Conservation (phyloP, 2,113 vertebrate species). For the Phaethon lepturus region DNA sequence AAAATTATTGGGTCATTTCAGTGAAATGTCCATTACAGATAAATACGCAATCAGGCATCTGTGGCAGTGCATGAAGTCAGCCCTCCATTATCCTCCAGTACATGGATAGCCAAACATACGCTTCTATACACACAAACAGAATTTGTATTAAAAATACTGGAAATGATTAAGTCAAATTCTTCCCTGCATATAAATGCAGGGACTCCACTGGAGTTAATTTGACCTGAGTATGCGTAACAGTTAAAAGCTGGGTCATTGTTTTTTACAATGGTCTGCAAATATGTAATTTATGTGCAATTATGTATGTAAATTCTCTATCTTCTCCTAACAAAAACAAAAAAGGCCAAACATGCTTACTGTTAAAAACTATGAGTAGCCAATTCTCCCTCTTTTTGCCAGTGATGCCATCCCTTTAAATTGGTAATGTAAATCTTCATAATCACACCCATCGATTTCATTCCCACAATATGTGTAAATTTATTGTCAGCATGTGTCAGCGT, state of each 20-base stretch:
- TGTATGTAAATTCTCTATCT: neutral
- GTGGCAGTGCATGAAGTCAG: neutral
- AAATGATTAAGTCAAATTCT: neutral
- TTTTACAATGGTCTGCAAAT: neutral
- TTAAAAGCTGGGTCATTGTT: neutral
- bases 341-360: neutral
- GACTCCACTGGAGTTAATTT: neutral
- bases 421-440: rapidly evolving
- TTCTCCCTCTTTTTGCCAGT: too few species aligned
- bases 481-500: neutral
- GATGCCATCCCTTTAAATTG: neutral
- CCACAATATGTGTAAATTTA: neutral
- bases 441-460: neutral
- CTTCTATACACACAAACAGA: neutral
- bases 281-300: neutral
- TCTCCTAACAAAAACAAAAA: neutral
- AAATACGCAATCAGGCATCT: neutral
- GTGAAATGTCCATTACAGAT: neutral
- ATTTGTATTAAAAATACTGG: neutral
- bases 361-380: rapidly evolving
- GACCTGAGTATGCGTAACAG: neutral
- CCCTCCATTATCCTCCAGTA: neutral
- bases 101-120: neutral
- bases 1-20: neutral
- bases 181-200: neutral